These are phyloP conservation scores for Zygothrica quintamaculata DNA, from an alignment of 2,888 invertebrate genomes.

Conservation along the genomic window DNA sequence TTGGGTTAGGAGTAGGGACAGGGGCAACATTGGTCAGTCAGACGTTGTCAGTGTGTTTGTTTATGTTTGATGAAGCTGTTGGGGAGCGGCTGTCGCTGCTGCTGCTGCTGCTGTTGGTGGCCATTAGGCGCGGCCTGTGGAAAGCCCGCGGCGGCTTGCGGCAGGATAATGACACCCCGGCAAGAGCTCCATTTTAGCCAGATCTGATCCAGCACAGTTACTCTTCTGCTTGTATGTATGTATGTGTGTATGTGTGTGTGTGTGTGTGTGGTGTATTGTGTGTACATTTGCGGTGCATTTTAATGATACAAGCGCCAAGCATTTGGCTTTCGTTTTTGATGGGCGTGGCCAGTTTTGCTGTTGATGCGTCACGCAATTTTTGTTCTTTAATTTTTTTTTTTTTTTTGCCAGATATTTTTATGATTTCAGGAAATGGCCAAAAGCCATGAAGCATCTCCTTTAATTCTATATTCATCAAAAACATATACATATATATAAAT, in stretches of 20 bases:
- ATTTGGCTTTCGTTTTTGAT: slow-evolving; percentile 53
- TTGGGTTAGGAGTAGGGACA: slow-evolving; percentile 11
- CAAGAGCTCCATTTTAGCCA: slow-evolving; percentile 13
- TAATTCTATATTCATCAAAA: slow-evolving; percentile 36
- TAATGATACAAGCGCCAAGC: slow-evolving; percentile 48
- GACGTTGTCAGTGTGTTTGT: slow-evolving; percentile 65
- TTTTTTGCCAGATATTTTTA: slow-evolving; percentile 50
- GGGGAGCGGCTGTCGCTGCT: slow-evolving; percentile 59
- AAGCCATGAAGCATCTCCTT: slow-evolving; percentile 74
- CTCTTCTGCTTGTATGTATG: slow-evolving; percentile 1
- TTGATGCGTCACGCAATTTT: slow-evolving; percentile 74
- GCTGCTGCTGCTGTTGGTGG: slow-evolving; percentile 70
- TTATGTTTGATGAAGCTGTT: slow-evolving; percentile 77
- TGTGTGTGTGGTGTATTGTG: slow-evolving; percentile 15
- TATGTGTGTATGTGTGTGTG: slow-evolving; percentile 3
- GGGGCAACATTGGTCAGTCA: slow-evolving; percentile 53
- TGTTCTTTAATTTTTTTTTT: slow-evolving; percentile 45
- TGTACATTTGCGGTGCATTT: slow-evolving; percentile 39
- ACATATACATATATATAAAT: slow-evolving; percentile 3
- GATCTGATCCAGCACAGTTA: slow-evolving; percentile 50
- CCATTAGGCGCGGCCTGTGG: slow-evolving; percentile 71
- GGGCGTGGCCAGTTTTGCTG: slow-evolving; percentile 58
- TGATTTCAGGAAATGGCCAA: slow-evolving; percentile 77
- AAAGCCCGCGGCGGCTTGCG: slow-evolving; percentile 45
- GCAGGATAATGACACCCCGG: slow-evolving; percentile 60